Evolutionary conservation across 2,888 invertebrate genomes (phyloP).

Genomic region (Dasysyrphus tricinctus): DNA sequence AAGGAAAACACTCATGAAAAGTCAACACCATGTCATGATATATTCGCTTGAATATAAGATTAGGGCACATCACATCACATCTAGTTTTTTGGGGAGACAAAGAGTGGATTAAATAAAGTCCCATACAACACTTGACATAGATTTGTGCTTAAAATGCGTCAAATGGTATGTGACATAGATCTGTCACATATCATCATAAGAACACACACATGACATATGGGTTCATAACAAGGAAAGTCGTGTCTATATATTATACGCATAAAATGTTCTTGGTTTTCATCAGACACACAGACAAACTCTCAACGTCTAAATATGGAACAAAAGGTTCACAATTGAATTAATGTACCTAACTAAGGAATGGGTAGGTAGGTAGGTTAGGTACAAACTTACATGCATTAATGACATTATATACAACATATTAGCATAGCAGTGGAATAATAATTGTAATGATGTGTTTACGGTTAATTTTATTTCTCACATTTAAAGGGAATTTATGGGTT

Average conservation of each 20-base stretch:
- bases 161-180: conserved; percentile 31
- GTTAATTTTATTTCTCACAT: neutral
- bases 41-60: neutral
- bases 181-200: conserved; percentile 18
- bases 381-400: neutral
- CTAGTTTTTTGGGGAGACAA: conserved; percentile 5
- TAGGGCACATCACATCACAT: neutral
- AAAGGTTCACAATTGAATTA: neutral
- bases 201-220: neutral
- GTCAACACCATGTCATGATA: conserved; percentile 21
- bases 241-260: neutral
- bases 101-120: neutral
- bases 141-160: conserved; percentile 15
- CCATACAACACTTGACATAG: conserved; percentile 21
- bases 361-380: neutral
- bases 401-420: neutral
- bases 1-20: conserved; percentile 9
- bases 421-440: neutral
- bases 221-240: neutral
- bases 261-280: neutral
- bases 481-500: neutral
- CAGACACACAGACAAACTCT: neutral
- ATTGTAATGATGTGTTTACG: neutral
- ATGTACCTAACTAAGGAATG: neutral
- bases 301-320: neutral